Evolutionary conservation across 1,140 invertebrate species (phyloP).

Genomic region (Varroa destructor): DNA sequence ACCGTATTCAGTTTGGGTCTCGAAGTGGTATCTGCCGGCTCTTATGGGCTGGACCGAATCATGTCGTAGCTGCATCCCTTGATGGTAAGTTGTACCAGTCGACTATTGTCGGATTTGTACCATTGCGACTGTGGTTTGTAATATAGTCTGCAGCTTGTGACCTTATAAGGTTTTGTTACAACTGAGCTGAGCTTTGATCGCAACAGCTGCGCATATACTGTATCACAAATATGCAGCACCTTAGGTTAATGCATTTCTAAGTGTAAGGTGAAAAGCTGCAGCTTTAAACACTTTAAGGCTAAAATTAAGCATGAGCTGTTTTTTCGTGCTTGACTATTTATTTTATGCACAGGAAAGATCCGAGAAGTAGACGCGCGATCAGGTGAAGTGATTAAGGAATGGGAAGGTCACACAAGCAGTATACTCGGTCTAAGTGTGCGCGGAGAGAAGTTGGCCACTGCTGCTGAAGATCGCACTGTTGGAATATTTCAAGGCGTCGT

Average conservation of each 20-base stretch:
- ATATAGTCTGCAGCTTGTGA: too few species aligned
- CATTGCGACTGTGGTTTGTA: too few species aligned
- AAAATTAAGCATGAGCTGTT: too few species aligned
- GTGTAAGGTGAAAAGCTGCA: too few species aligned
- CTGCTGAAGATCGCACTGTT: constrained; percentile 17
- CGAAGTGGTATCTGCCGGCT: constrained; percentile 1
- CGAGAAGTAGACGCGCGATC: constrained; percentile 9
- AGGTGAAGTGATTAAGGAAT: neutral
- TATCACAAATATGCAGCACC: neutral
- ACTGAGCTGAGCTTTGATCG: too few species aligned
- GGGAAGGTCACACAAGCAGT: constrained; percentile 23
- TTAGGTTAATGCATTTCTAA: neutral
- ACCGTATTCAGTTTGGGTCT: neutral
- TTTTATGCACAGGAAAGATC: neutral
- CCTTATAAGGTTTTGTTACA: too few species aligned
- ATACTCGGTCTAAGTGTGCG: constrained; percentile 1
- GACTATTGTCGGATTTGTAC: too few species aligned
- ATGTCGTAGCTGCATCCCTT: constrained; percentile 1
- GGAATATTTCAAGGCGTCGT: neutral
- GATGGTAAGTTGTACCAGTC: neutral
- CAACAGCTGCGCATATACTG: too few species aligned
- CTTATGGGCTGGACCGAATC: constrained; percentile 10
- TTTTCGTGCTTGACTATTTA: too few species aligned
- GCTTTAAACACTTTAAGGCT: too few species aligned
- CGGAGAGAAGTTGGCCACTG: neutral